These are phyloP conservation scores for Drosophila ambigua DNA, from an alignment of 1,140 invertebrate species.

Conservation along the genomic window DNA sequence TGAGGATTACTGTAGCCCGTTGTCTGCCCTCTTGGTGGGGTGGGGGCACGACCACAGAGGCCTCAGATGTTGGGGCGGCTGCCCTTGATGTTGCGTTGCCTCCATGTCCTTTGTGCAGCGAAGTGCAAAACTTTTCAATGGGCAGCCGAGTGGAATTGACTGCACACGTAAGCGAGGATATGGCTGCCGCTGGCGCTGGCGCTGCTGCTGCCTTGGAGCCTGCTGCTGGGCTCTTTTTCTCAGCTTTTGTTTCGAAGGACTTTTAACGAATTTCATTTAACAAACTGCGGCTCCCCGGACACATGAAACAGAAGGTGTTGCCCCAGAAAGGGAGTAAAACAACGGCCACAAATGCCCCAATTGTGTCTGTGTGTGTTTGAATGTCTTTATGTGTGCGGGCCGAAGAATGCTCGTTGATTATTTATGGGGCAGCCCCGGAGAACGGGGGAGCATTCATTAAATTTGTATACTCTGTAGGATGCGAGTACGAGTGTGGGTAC, in stretches of 20 bases:
- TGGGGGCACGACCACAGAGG: background rate
- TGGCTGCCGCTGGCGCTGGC: conserved; percentile 10
- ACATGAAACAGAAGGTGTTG: conserved; percentile 28
- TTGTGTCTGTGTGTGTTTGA: conserved; percentile 15
- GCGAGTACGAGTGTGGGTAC: no score
- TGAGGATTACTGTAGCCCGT: background rate
- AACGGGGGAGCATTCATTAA: conserved; percentile 40
- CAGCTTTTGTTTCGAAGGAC: conserved; percentile 31
- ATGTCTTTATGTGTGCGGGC: background rate
- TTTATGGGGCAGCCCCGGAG: conserved; percentile 28
- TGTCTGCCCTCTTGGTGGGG: background rate
- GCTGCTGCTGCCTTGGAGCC: background rate
- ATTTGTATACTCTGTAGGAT: conserved; percentile 27
- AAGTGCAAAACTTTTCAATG: conserved; percentile 63
- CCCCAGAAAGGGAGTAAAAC: conserved; percentile 18
- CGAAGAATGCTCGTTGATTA: conserved; percentile 31
- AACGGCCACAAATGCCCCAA: conserved; percentile 35
- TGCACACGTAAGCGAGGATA: conserved; percentile 42
- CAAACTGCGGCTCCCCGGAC: conserved; percentile 26
- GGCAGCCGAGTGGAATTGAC: conserved; percentile 60
- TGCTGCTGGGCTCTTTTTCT: conserved; percentile 3
- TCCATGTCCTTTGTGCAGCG: conserved; percentile 57
- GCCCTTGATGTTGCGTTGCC: conserved; percentile 1
- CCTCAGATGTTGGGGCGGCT: conserved; percentile 13
- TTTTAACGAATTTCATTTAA: conserved; percentile 56